Evolutionary conservation across 2,113 vertebrate genomes (phyloP).

Genomic region (Cacatua alba): DNA sequence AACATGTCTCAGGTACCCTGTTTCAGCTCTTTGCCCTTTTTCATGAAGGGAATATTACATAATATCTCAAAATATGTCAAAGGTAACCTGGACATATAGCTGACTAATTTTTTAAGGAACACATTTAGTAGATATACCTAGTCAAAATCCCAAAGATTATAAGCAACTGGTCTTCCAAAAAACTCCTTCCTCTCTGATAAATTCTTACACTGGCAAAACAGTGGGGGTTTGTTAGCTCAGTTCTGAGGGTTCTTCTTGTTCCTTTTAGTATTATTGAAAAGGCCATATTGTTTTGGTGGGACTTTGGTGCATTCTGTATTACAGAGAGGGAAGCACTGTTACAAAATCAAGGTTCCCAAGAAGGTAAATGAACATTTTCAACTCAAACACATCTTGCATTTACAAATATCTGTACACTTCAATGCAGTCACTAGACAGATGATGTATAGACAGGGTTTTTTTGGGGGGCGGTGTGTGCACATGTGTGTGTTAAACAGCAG

Average conservation of each 20-base stretch:
- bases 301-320: neutral
- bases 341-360: neutral
- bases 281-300: neutral
- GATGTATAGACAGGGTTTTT: fast-evolving
- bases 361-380: neutral
- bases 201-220: neutral
- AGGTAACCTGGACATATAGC: neutral
- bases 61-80: neutral
- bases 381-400: neutral
- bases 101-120: neutral
- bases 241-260: neutral
- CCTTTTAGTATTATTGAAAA: neutral
- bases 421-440: neutral
- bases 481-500: neutral
- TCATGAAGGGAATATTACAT: neutral
- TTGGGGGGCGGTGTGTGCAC: fast-evolving
- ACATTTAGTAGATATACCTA: neutral
- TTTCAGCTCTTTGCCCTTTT: neutral
- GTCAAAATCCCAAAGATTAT: neutral
- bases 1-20: neutral
- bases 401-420: neutral
- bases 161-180: neutral
- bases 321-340: neutral
- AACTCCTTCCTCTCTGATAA: neutral
- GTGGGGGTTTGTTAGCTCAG: neutral